A percentile compares a stretch with the other conserved stretches of the same genome.
phyloP scores from a whole-genome alignment of 2,113 vertebrate genomes.

The Oryzias melastigma region DNA sequence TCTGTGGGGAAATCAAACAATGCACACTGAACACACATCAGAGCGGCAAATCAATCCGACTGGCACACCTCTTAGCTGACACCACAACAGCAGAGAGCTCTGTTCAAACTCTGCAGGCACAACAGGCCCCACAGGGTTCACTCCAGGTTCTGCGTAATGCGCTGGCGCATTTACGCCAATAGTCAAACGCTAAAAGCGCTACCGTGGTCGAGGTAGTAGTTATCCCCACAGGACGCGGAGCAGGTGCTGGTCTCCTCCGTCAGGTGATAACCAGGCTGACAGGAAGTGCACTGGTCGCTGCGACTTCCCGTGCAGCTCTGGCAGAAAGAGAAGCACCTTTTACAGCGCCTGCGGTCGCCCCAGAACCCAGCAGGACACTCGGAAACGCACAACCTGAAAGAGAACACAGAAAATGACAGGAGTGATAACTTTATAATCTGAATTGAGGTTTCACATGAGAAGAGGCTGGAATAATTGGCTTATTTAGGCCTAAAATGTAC shows the following conservation, averaged over 20 bases:
- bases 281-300: constrained; percentile 88
- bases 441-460: too few relatives aligned
- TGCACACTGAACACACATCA: constrained; percentile 35
- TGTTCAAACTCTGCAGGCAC: constrained; percentile 9
- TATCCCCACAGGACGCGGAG: constrained; percentile 83
- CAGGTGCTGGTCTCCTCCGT: constrained; percentile 85
- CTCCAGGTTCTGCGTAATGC: neutral
- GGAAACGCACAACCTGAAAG: constrained; percentile 84
- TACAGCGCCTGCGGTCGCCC: constrained; percentile 89
- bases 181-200: constrained; percentile 44
- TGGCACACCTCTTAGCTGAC: constrained; percentile 33
- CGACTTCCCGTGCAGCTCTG: constrained; percentile 88
- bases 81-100: constrained; percentile 30
- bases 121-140: neutral
- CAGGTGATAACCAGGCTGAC: constrained; percentile 85
- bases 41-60: constrained; percentile 48
- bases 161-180: neutral
- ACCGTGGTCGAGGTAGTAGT: constrained; percentile 88
- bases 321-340: constrained; percentile 89
- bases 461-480: too few relatives aligned
- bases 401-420: constrained; percentile 8
- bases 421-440: too few relatives aligned
- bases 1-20: constrained; percentile 75
- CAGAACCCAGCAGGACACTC: constrained; percentile 89
- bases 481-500: too few relatives aligned